phyloP scores from a whole-genome alignment of 2,888 invertebrate species.

The Pollenia amentaria region DNA sequence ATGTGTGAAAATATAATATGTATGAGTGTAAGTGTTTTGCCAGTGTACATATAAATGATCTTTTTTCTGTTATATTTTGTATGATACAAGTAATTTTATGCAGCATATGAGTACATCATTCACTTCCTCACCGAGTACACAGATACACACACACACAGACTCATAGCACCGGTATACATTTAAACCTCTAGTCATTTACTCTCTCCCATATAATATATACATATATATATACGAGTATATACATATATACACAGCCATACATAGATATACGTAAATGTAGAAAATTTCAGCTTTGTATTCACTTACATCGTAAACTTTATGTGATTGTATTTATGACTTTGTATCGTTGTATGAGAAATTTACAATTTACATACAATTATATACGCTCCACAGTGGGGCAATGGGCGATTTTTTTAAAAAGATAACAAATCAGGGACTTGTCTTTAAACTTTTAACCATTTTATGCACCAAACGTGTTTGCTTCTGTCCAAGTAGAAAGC shows the following conservation, averaged over 20 bases:
- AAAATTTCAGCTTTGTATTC: constrained; percentile 55
- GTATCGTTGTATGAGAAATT: constrained; percentile 50
- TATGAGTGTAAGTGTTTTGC: constrained; percentile 3
- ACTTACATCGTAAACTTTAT: constrained; percentile 67
- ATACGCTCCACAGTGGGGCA: no score
- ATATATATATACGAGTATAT: neutral
- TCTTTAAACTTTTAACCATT: no score
- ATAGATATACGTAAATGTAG: constrained; percentile 4
- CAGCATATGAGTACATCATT: constrained; percentile 64
- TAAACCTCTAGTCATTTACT: constrained; percentile 2
- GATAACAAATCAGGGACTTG: no score
- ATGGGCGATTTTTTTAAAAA: no score
- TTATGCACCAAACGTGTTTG: no score
- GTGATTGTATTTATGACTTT: constrained; percentile 67
- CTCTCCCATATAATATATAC: neutral
- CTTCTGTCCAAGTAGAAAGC: no score
- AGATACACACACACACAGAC: constrained; percentile 9
- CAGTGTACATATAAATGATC: constrained; percentile 46
- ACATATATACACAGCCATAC: neutral
- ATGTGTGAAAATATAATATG: neutral
- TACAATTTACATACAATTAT: constrained; percentile 26
- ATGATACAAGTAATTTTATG: constrained; percentile 64
- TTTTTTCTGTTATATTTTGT: constrained; percentile 54
- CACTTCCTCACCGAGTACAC: constrained; percentile 64
- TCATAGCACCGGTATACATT: neutral